Evolutionary conservation across 2,888 invertebrate species (phyloP).

Genomic region (Halictus ligatus): DNA sequence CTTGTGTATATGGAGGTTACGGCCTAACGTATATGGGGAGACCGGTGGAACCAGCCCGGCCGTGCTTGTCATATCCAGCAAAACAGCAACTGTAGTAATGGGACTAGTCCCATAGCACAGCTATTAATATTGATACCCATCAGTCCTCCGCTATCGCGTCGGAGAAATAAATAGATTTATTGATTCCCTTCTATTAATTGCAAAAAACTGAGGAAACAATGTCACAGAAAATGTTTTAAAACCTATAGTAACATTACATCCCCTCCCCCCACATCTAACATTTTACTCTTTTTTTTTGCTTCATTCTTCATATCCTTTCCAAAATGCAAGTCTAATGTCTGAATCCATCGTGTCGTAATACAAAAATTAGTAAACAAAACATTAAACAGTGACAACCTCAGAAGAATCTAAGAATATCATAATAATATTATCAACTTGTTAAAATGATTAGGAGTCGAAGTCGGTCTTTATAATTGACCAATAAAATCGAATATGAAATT

Average conservation of each 20-base stretch:
- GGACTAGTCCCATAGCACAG: slow-evolving; percentile 42
- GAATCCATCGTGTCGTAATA: no score
- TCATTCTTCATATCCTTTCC: no score
- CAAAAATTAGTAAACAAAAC: no score
- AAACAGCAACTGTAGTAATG: slow-evolving; percentile 68
- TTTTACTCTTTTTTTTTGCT: no score
- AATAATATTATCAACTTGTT: no score
- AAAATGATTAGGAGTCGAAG: no score
- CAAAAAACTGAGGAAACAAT: neutral
- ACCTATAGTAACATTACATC: neutral
- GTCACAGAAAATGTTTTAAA: neutral
- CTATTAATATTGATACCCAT: slow-evolving; percentile 53
- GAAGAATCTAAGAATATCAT: no score
- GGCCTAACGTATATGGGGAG: slow-evolving; percentile 77
- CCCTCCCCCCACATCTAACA: no score
- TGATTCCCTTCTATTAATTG: slow-evolving; percentile 10
- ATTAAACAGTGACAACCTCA: no score
- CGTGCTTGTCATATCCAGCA: slow-evolving; percentile 64
- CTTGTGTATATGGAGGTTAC: slow-evolving; percentile 75
- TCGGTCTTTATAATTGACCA: no score
- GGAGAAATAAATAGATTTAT: slow-evolving; percentile 26
- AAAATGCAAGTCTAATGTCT: no score
- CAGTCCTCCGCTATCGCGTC: slow-evolving; percentile 19
- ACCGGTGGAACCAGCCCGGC: slow-evolving; percentile 71
- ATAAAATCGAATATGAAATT: no score